A percentile compares a stretch with the other conserved stretches of the same genome.
These are phyloP conservation scores for Sminthurinus aureus DNA, from an alignment of 2,888 invertebrate genomes.

Conservation along the genomic window DNA sequence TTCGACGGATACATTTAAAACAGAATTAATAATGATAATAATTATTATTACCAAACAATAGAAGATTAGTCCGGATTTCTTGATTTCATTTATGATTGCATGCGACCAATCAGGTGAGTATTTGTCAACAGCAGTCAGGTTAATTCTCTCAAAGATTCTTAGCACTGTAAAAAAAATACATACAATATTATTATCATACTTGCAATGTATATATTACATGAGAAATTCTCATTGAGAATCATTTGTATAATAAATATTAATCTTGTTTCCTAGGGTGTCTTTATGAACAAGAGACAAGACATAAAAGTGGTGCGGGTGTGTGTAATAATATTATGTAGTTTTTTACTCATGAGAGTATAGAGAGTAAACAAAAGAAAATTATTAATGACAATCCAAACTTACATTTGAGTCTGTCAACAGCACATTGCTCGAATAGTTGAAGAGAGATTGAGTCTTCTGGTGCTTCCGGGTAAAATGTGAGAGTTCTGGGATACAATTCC, in stretches of 20 bases:
- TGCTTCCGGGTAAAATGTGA: constrained; percentile 74
- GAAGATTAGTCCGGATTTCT: constrained; percentile 65
- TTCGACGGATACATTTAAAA: not conserved
- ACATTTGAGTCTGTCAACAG: constrained; percentile 80
- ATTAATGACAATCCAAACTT: constrained; percentile 40
- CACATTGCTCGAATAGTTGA: constrained; percentile 86
- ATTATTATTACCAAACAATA: constrained; percentile 55
- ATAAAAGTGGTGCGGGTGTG: too few species aligned
- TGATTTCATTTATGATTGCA: constrained; percentile 72
- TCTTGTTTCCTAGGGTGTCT: not conserved
- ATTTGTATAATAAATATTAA: too few species aligned
- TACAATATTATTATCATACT: too few species aligned
- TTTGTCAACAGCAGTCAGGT: constrained; percentile 63
- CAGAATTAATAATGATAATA: not conserved
- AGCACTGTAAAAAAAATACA: constrained; percentile 72
- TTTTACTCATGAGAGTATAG: too few species aligned
- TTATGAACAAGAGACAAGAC: too few species aligned
- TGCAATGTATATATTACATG: too few species aligned
- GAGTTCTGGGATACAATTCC: not conserved
- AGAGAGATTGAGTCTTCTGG: constrained; percentile 78
- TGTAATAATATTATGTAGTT: too few species aligned
- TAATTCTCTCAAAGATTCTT: constrained; percentile 78
- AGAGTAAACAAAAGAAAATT: not conserved
- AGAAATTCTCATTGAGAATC: too few species aligned
- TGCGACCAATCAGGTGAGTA: constrained; percentile 59